phyloP scores from a whole-genome alignment of 2,113 vertebrate genomes.

The Tetraodon nigroviridis region DNA sequence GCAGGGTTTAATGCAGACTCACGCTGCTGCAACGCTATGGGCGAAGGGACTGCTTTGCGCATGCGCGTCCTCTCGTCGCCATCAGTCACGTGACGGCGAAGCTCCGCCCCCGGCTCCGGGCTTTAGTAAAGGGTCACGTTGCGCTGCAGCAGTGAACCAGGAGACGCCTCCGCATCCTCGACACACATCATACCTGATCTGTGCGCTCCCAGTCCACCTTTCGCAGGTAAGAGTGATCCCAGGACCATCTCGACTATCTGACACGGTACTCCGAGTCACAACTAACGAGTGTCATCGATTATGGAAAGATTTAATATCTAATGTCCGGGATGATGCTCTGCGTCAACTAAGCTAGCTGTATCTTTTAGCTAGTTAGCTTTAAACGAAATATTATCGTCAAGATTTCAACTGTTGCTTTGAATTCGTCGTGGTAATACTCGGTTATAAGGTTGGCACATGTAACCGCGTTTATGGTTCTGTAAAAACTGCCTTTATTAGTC shows the following conservation, averaged over 20 bases:
- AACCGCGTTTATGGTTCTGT: neutral
- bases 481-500: neutral
- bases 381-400: too few relatives aligned
- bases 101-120: conserved; percentile 46
- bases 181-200: neutral
- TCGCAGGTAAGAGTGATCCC: conserved; percentile 49
- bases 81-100: conserved; percentile 20
- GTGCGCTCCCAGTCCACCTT: neutral
- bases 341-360: conserved; percentile 12
- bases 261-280: neutral
- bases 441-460: neutral
- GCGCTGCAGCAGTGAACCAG: conserved; percentile 69
- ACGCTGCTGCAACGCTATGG: conserved; percentile 8
- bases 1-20: conserved; percentile 38
- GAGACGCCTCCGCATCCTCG: conserved; percentile 39
- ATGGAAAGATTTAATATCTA: neutral
- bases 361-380: conserved; percentile 2
- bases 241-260: neutral
- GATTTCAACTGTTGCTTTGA: neutral
- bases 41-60: conserved; percentile 1
- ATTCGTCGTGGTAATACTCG: neutral
- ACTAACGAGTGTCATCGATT: neutral
- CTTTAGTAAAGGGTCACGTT: conserved; percentile 74
- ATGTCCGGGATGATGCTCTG: conserved; percentile 25
- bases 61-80: conserved; percentile 17